A percentile compares a stretch with the other conserved stretches of the same genome.
These are phyloP conservation scores for Diplolepis rosae DNA, from an alignment of 2,888 invertebrate species.

Conservation along the genomic window DNA sequence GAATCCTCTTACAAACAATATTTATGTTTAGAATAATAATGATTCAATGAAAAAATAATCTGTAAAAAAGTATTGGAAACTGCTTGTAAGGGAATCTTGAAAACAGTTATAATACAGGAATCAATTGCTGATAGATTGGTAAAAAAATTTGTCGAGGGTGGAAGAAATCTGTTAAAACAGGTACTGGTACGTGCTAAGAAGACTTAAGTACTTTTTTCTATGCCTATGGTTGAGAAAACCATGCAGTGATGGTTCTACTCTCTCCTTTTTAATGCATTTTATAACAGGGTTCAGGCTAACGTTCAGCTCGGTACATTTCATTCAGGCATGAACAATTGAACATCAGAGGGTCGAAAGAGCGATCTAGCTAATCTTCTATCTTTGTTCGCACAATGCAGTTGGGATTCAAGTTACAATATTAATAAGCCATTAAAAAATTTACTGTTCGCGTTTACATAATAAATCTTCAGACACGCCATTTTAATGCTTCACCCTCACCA, in stretches of 20 bases:
- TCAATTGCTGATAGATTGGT: constrained; percentile 16
- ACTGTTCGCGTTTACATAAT: not conserved
- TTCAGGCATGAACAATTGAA: constrained; percentile 58
- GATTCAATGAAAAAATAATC: not conserved
- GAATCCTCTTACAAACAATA: no score
- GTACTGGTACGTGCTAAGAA: constrained; percentile 17
- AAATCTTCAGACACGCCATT: no score
- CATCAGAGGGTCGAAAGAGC: constrained; percentile 47
- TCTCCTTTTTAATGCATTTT: constrained; percentile 59
- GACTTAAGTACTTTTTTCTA: constrained; percentile 29
- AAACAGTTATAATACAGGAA: not conserved
- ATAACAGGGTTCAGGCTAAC: constrained; percentile 49
- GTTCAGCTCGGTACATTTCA: constrained; percentile 54
- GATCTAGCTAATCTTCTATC: constrained; percentile 12
- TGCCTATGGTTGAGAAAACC: not conserved
- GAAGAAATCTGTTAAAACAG: constrained; percentile 29
- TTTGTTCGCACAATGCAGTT: not conserved
- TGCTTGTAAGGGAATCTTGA: not conserved
- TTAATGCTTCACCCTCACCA: no score
- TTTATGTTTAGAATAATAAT: no score
- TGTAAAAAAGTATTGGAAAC: not conserved
- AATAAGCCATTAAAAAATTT: not conserved
- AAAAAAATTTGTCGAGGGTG: constrained; percentile 22
- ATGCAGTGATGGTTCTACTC: not conserved
- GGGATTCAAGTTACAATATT: not conserved